Evolutionary conservation across 2,797 vertebrate species (phyloP), one percentile per base, ranked within the genome.

Genomic region (Megalops cyprinoides): DNA sequence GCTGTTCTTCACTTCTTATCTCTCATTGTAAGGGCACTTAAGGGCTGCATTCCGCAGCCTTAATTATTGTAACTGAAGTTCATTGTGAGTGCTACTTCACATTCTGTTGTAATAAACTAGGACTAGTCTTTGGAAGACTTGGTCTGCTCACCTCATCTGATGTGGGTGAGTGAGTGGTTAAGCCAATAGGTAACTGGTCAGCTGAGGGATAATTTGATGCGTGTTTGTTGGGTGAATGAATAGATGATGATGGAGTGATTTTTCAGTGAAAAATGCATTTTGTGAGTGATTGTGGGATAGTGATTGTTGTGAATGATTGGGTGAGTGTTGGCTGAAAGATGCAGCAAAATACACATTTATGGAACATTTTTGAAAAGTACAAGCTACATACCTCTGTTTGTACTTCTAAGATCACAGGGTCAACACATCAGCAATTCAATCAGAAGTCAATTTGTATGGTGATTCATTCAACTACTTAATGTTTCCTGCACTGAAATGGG

Each of bases 161-260:
- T 44, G 39, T 77, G n/a, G 46, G 42, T 77, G 44, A 42, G 15
- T 46, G 42, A 18, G 14, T 78, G 8, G 48, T n/a, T 31, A 49
- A 44, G 39, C 31, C n/a, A 65, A 25, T 78, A 53, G 25, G 76
- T 37, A 42, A 23, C 60, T 60, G 53, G 76, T 42, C 55, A 42
- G 51, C 74, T 51, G 46, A 77, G 51, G 51, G 14, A 18, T 53
- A 3, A 18, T n/a, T 60, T 60, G 12, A 28, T n/a, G 10, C 0
- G 10, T 60, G 25, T 60, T 25, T 60, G 58, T 60, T 48, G 46
- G 4, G 46, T 48, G 46, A n/a, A n/a, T n/a, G n/a, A n/a, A 58
- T 58, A 55, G 23, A 5, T 58, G 42, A 46, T 62, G 62, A 48
- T 15, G 76, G 44, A 14, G 15, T 28, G n/a, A n/a, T n/a, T n/a